Base-by-base conservation (phyloP, 1,140 invertebrate genomes). In the Leptopilina boulardi region DNA sequence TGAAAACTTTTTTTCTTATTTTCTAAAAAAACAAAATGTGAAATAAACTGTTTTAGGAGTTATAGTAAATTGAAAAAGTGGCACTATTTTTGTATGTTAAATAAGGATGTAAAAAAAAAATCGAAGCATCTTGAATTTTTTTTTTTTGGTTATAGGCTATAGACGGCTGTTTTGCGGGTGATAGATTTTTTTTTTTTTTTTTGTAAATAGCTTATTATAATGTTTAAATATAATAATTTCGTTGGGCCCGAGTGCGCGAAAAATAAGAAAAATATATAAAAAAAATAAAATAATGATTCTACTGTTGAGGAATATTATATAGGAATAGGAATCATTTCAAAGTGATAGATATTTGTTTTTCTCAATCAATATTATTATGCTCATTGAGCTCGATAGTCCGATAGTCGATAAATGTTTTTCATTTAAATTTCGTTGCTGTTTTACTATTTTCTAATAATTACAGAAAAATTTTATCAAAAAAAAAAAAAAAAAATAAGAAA, bases 181-280 rank as follows among this genome's bases (percentile, higher is more conserved):
- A 66, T 66, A 66, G 59, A 66, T 66, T 23, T 66, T 66, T 38
- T 38, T 38, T 66, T 66, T 23, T 66, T 66, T 38, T 38, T 38
- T 66, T 66, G 59, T 66, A 66, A 66, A 66, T 66, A 66, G 59
- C 59, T 30, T 66, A 66, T 66, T 38, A 38, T 38, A 38, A 38
- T 38, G 5, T 38, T 3, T 38, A 38, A 38, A 13, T 66, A 30
- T 56, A 66, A 66, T 66, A 66, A 34, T 66, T 38, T 66, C 21
- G 59, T 66, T 66, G 59, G 26, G 23, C 26, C 59, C 59, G 59
- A 66, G 23, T 66, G 59, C 23, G 59, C 6, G 26, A 34, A 66
- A n/a, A 66, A 15, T 51, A 51, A 38, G 5, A 9, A 38, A 38
- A 38, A 38, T 38, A 38, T 38, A n/a, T 38, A 38, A 38, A 38